Evolutionary conservation across 1,140 invertebrate species (phyloP).

Genomic region (Ladona fulva): DNA sequence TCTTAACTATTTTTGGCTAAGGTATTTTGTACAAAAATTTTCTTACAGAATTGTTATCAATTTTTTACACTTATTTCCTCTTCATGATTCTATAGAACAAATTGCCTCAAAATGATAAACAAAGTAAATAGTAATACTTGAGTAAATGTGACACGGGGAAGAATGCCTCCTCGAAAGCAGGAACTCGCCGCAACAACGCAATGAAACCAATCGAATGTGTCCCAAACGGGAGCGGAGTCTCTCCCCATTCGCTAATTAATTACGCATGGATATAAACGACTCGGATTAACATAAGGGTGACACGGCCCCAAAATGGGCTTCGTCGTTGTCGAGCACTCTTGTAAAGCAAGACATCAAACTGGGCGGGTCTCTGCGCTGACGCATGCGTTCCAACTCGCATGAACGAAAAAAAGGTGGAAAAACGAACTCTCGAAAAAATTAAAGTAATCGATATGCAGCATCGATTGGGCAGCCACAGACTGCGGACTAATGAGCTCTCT

Average conservation of each 20-base stretch:
- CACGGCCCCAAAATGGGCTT: not conserved
- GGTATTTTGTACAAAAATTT: too few species aligned
- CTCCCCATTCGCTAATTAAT: not conserved
- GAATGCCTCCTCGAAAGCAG: too few species aligned
- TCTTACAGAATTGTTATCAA: too few species aligned
- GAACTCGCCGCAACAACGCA: too few species aligned
- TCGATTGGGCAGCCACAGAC: not conserved
- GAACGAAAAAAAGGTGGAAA: not conserved
- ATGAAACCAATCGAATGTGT: too few species aligned
- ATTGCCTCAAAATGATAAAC: too few species aligned
- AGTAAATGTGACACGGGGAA: too few species aligned
- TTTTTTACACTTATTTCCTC: too few species aligned
- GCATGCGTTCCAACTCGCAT: not conserved
- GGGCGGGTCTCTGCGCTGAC: not conserved
- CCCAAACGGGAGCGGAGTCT: not conserved
- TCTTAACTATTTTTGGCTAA: too few species aligned
- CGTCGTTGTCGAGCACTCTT: not conserved
- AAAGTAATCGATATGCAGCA: not conserved
- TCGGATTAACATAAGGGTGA: not conserved
- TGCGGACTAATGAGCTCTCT: not conserved
- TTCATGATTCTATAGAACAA: too few species aligned
- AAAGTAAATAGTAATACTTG: too few species aligned
- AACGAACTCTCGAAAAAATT: not conserved
- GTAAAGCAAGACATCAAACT: conserved; percentile 1
- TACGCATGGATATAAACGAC: not conserved